Conservation (phyloP, 2,113 vertebrate species). For the Cavia aperea region DNA sequence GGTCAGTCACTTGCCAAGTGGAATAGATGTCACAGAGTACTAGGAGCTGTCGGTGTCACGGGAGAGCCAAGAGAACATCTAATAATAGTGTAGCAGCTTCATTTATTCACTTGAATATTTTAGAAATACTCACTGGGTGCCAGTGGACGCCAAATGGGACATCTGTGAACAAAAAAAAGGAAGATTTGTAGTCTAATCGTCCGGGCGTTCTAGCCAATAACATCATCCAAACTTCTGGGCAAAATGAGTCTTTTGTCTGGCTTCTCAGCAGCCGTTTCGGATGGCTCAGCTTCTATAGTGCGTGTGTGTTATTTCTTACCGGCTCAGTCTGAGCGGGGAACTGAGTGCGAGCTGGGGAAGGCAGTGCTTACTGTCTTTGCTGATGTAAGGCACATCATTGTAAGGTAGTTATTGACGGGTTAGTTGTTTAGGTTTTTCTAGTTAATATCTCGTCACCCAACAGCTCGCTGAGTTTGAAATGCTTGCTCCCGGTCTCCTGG, state of each 20-base stretch:
- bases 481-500: neutral
- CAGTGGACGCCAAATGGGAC: neutral
- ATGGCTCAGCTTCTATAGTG: neutral
- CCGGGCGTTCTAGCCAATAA: neutral
- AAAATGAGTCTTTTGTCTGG: neutral
- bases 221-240: neutral
- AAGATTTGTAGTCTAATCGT: neutral
- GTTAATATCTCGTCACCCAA: neutral
- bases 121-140: neutral
- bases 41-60: conserved; percentile 35
- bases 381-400: neutral
- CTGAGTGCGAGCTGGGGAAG: neutral
- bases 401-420: neutral
- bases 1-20: conserved; percentile 46
- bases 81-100: conserved; percentile 26
- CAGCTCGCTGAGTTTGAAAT: conserved; percentile 1
- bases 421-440: neutral
- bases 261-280: neutral
- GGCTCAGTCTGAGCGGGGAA: neutral
- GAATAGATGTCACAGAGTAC: conserved; percentile 63
- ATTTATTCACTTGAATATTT: neutral
- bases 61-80: conserved; percentile 29
- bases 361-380: neutral
- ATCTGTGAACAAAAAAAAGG: neutral
- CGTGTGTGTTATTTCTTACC: conserved; percentile 20